These are phyloP conservation scores for Strigamia transsilvanica DNA, from an alignment of 2,888 invertebrate species.

Conservation along the genomic window DNA sequence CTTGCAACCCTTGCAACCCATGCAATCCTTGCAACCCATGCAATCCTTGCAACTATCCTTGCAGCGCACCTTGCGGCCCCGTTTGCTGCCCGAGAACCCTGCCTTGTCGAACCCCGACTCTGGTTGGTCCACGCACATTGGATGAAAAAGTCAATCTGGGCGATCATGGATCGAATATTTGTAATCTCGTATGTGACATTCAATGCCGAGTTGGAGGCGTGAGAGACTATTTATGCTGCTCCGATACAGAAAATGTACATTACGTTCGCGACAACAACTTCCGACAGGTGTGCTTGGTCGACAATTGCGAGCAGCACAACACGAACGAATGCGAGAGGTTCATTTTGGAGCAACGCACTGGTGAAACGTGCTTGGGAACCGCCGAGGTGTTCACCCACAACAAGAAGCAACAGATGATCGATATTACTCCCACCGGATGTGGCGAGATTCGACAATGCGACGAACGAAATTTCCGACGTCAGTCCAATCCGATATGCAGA, in stretches of 20 bases:
- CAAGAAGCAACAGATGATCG: constrained; percentile 39
- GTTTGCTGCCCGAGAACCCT: background rate
- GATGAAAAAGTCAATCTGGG: constrained; percentile 26
- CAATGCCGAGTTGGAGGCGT: constrained; percentile 12
- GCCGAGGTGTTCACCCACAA: constrained; percentile 24
- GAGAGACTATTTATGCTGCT: background rate
- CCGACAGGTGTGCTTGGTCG: constrained; percentile 5
- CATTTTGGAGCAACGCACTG: constrained; percentile 31
- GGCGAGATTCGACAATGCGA: constrained; percentile 45
- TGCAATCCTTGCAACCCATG: background rate
- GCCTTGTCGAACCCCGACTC: background rate
- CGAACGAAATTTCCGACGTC: constrained; percentile 44
- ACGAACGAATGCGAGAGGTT: constrained; percentile 14
- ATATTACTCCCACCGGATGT: constrained; percentile 19
- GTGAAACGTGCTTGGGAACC: background rate
- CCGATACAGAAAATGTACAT: constrained; percentile 17
- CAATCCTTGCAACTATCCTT: background rate
- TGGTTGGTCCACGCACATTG: background rate
- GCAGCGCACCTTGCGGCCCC: background rate
- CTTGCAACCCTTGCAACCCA: background rate
- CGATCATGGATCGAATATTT: constrained; percentile 26
- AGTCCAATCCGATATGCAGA: background rate
- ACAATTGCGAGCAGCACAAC: constrained; percentile 50
- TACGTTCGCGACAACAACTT: constrained; percentile 35
- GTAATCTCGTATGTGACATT: constrained; percentile 17